Base-by-base conservation (phyloP, 2,888 invertebrate genomes). In the Drosophila trichaetosa region DNA sequence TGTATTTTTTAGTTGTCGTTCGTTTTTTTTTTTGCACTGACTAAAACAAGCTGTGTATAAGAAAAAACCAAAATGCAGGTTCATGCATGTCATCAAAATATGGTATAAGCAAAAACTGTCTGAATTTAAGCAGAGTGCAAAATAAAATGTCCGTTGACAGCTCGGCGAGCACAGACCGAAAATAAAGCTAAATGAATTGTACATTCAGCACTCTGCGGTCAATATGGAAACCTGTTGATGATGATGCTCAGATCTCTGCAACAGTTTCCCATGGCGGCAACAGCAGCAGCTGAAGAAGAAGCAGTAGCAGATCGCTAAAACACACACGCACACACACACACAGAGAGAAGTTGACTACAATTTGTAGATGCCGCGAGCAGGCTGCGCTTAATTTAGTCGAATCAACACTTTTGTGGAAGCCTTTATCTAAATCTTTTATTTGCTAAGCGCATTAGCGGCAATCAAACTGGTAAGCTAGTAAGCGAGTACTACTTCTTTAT, bases 341-440 rank as follows among this genome's bases (percentile, higher is more conserved):
- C n/a, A 40, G 1, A 7, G 13, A 61, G 63, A 76, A 86, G 83
- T 89, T 83, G 73, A 85, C 79, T 87, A 73, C 87, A 83, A 69
- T 89, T 82, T 82, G 75, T 76, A 74, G 80, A 76, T 68, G 74
- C 69, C 52, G 64, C 69, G 46, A 59, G 53, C 51, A 60, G 66
- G 54, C 52, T 71, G 80, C 64, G 73, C 75, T 82, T 80, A 84
- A 89, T 89, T 87, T 89, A 82, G 86, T 73, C 76, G 77, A 89
- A 89, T 86, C 87, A 84, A 80, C 85, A 73, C 79, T 75, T 83
- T 86, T 86, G 78, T 80, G 36, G 68, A 59, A 36, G 42, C 13
- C 24, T 71, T 67, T 78, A 69, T 73, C 80, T 74, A 69, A 81
- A 81, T 81, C 72, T 83, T 79, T 57, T 72, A 69, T 82, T 81